Base-by-base conservation (phyloP, 2,113 vertebrate species). In the Sceloporus undulatus region DNA sequence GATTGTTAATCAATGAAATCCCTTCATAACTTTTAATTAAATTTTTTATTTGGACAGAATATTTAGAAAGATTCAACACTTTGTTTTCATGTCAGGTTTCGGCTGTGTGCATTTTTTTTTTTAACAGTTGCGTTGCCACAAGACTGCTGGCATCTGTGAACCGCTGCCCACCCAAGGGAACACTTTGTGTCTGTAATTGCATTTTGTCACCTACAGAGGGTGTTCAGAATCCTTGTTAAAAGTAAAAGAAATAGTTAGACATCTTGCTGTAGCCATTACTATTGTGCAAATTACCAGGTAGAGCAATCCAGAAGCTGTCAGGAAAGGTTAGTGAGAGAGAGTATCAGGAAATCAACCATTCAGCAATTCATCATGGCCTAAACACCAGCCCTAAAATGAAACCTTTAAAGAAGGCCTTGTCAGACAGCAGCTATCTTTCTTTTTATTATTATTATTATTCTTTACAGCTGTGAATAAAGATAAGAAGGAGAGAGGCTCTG, bases 141-240 rank as follows among this genome's bases (percentile, higher is more conserved):
- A 94, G 96, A 93, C 95, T 94, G 88, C 95, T 96, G 97, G 97
- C 98, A 98, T 98, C 97, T 98, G 98, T 93, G 97, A 27, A 10
- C 68, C 25, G 1, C 27, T 29, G 90, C 95, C 96, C 97, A 96
- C 96, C 19, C 90, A 29, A 68, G 94, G 96, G 97, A 96, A 95
- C 96, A 95, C 96, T 98, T 97, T 95, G 87, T 94, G 96, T 98
- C 97, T 99, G 98, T 99, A 99, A 98, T 98, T 98, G 97, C 98
- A 96, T 98, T 98, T 98, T 97, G 97, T 98, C 98, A 98, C 98
- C 98, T 99, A 99, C 98, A 99, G 98, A 98, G 98, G 98, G 98
- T 98, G 98, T 98, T 98, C 98, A 98, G 98, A 97, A 98, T 98
- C 97, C 97, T 98, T 98, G 97, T 98, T 98, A 98, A 98, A 98